Conservation (phyloP, 2,113 vertebrate genomes). For the Tachysurus fulvidraco region DNA sequence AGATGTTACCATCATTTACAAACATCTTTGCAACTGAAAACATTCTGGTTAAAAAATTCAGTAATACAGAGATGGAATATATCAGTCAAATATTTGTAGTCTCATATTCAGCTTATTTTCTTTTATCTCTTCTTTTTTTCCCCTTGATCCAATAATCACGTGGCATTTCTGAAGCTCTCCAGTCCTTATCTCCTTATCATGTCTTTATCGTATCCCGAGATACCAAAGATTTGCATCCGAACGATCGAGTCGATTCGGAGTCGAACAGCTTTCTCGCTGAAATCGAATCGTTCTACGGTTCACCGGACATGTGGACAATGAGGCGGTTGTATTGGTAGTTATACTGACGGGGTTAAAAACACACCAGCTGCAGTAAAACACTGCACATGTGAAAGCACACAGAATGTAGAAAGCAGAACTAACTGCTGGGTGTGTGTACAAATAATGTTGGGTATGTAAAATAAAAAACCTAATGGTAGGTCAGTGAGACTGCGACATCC, state of each 20-base stretch:
- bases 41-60: background rate
- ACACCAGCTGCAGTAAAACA: background rate
- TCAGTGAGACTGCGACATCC: too few species aligned
- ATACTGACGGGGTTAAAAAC: background rate
- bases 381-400: background rate
- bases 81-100: background rate
- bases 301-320: background rate
- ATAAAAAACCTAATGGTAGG: too few species aligned
- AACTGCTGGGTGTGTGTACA: background rate
- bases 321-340: background rate
- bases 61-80: background rate
- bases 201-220: background rate
- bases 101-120: background rate
- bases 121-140: background rate
- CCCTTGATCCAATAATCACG: too few species aligned
- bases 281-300: background rate
- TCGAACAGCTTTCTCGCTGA: background rate
- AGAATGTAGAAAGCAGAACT: background rate
- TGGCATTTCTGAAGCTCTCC: background rate
- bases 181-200: background rate
- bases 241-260: background rate
- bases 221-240: background rate
- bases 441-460: background rate
- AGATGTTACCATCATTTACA: too few species aligned
- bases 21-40: background rate